These are phyloP conservation scores for Gambelia wislizenii DNA, from an alignment of 2,797 vertebrate genomes.

Conservation along the genomic window DNA sequence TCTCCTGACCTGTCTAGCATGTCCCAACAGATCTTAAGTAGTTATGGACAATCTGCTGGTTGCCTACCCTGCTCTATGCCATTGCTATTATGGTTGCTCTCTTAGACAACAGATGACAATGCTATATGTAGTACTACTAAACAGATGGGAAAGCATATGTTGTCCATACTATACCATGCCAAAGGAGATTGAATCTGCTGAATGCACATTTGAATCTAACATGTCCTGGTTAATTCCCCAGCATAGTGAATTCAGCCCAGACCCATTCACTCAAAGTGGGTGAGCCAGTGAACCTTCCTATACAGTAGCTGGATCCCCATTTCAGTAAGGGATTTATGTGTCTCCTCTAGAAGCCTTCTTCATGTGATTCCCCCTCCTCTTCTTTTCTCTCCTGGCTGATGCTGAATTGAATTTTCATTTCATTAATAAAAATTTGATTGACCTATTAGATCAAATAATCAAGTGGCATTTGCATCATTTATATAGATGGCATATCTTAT, in stretches of 20 bases:
- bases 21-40: too few species aligned
- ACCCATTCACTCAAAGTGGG: too few species aligned
- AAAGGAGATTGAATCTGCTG: not conserved
- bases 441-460: conserved; percentile 10
- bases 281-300: not conserved
- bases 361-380: not conserved
- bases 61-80: too few species aligned
- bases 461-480: conserved; percentile 1
- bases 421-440: conserved; percentile 1
- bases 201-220: not conserved
- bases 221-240: not conserved
- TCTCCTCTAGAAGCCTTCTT: not conserved
- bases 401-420: conserved; percentile 2
- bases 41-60: too few species aligned
- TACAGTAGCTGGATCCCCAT: too few species aligned
- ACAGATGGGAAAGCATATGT: too few species aligned
- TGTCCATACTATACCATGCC: not conserved
- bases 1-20: too few species aligned
- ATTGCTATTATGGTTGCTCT: too few species aligned
- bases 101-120: too few species aligned
- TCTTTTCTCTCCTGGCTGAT: not conserved
- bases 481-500: not conserved
- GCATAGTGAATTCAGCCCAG: not conserved
- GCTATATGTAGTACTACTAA: too few species aligned
- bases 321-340: not conserved